Percentiles rank a stretch among this genome's conserved stretches.
These are phyloP conservation scores for Blastobasis adustella DNA, from an alignment of 2,888 invertebrate species.

Conservation along the genomic window DNA sequence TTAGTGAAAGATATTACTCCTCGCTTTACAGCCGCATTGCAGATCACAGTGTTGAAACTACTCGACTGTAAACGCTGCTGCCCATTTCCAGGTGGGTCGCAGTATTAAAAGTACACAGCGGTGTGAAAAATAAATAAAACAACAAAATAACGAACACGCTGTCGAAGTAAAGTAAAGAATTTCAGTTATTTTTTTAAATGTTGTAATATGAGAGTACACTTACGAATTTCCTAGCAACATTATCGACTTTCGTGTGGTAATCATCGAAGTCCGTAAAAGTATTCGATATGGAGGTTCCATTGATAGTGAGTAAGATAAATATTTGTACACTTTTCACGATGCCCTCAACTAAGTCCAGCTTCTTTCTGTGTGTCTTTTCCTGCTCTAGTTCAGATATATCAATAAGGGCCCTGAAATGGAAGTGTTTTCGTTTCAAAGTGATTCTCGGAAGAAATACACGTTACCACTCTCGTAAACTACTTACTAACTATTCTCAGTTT, in stretches of 20 bases:
- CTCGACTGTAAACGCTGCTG: too few species aligned
- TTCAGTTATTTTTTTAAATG: too few species aligned
- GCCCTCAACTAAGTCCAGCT: slow-evolving; percentile 88
- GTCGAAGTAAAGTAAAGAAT: too few species aligned
- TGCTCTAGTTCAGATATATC: slow-evolving; percentile 86
- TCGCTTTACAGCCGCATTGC: too few species aligned
- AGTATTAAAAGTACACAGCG: too few species aligned
- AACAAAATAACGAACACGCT: too few species aligned
- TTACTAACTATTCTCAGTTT: too few species aligned
- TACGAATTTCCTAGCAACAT: slow-evolving; percentile 76
- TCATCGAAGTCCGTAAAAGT: slow-evolving; percentile 89
- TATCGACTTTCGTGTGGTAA: slow-evolving; percentile 79
- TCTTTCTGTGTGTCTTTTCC: slow-evolving; percentile 91
- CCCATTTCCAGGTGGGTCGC: too few species aligned
- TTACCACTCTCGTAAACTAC: too few species aligned
- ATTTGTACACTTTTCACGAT: slow-evolving; percentile 75
- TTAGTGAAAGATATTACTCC: too few species aligned
- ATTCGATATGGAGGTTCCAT: slow-evolving; percentile 85
- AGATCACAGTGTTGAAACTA: too few species aligned
- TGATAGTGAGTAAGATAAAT: slow-evolving; percentile 91
- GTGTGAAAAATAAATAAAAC: too few species aligned
- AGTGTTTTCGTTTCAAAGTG: background rate
- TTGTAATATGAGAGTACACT: slow-evolving; percentile 32
- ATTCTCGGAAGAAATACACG: background rate
- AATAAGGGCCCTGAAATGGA: slow-evolving; percentile 73